These are phyloP conservation scores for Ecliptopera silaceata DNA, from an alignment of 2,888 invertebrate species.

Conservation along the genomic window DNA sequence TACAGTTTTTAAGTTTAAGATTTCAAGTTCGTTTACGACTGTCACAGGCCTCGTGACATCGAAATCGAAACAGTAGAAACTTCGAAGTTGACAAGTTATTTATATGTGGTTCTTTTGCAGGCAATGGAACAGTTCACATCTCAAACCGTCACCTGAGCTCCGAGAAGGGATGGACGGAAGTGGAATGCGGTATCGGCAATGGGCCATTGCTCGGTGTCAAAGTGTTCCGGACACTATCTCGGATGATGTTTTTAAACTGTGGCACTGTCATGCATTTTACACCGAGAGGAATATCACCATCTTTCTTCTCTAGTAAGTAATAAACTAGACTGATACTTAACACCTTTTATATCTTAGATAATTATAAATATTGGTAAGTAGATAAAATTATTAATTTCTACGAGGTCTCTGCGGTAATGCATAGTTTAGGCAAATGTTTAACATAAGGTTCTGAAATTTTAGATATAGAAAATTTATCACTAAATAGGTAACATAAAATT, in stretches of 20 bases:
- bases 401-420: too few species aligned
- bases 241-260: constrained; percentile 89
- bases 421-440: too few species aligned
- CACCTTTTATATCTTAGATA: too few species aligned
- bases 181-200: constrained; percentile 93
- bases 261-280: constrained; percentile 90
- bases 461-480: too few species aligned
- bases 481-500: too few species aligned
- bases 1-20: too few species aligned
- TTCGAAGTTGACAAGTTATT: background rate
- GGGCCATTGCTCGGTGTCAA: constrained; percentile 91
- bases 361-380: too few species aligned
- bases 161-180: constrained; percentile 94
- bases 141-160: constrained; percentile 90
- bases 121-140: constrained; percentile 89
- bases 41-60: too few species aligned
- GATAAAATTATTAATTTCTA: too few species aligned
- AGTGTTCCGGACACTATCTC: constrained; percentile 89
- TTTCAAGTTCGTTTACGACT: too few species aligned
- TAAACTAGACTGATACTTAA: background rate
- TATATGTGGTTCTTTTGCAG: constrained; percentile 51
- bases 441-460: too few species aligned
- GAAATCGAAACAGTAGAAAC: too few species aligned
- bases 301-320: constrained; percentile 88
- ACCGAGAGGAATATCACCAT: constrained; percentile 89